A percentile compares a stretch with the other conserved stretches of the same genome.
Evolutionary conservation across 2,888 invertebrate genomes (phyloP).

Genomic region (Agrochola circellaris): DNA sequence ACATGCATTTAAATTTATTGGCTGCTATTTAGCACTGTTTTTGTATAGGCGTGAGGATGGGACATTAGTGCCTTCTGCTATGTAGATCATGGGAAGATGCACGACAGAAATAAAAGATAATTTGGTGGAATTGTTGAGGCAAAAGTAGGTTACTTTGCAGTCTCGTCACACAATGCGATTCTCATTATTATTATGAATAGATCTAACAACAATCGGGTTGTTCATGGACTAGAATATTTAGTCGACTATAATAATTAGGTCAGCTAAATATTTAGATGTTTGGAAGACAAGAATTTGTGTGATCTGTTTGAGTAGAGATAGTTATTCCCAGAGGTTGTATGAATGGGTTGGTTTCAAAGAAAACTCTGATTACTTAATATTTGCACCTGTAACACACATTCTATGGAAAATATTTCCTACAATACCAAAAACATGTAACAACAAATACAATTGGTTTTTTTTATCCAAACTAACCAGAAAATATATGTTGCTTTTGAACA

Average conservation of each 20-base stretch:
- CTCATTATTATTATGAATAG: conserved; percentile 50
- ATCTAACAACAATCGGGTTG: conserved; percentile 42
- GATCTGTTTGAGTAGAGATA: conserved; percentile 21
- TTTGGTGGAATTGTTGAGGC: conserved; percentile 39
- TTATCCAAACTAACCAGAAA: background rate
- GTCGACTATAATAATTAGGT: conserved; percentile 51
- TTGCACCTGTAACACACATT: conserved; percentile 1
- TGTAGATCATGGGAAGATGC: conserved; percentile 18
- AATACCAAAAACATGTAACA: background rate
- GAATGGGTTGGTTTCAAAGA: conserved; percentile 18
- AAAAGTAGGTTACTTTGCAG: conserved; percentile 42
- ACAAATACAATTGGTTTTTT: background rate
- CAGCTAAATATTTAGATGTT: conserved; percentile 45
- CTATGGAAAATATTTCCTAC: background rate
- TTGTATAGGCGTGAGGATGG: conserved; percentile 6
- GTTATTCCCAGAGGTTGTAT: conserved; percentile 11
- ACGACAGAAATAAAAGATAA: conserved; percentile 23
- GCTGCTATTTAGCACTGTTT: conserved; percentile 22
- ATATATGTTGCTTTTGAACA: background rate
- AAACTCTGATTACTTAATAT: conserved; percentile 19
- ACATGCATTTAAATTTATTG: conserved; percentile 47
- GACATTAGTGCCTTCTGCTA: conserved; percentile 13
- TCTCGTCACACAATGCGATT: conserved; percentile 31
- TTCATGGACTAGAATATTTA: conserved; percentile 39
- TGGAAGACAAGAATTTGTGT: conserved; percentile 31